Percentiles rank a stretch among this genome's conserved stretches.
Conservation (phyloP, 2,797 vertebrate species). For the Sylvia borin region DNA sequence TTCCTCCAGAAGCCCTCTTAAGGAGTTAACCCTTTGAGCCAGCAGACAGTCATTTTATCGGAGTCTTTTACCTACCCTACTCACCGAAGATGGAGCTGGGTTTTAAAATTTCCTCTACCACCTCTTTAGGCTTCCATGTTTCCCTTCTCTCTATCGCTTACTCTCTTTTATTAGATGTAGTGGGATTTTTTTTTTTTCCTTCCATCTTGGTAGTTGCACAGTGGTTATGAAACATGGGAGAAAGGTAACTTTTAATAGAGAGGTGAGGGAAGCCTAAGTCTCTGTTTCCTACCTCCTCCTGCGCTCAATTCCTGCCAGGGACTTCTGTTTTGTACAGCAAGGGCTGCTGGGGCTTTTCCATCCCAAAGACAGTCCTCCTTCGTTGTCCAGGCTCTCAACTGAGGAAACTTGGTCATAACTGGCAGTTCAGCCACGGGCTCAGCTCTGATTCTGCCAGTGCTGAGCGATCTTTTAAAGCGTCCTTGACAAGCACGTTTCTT, state of each 20-base stretch:
- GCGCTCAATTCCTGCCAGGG: background rate
- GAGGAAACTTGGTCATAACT: background rate
- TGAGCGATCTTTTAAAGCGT: background rate
- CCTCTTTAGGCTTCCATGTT: background rate
- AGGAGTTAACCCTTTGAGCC: conserved; percentile 37
- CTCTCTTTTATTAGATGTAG: background rate
- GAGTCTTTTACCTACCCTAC: background rate
- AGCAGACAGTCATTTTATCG: background rate
- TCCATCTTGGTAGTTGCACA: background rate
- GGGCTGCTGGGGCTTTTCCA: background rate
- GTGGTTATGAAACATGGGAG: conserved; percentile 7
- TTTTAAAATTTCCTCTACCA: background rate
- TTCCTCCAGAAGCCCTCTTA: background rate
- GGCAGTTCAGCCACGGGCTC: background rate
- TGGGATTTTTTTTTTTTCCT: background rate
- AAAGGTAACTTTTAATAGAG: background rate
- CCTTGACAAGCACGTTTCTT: background rate
- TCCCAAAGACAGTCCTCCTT: background rate
- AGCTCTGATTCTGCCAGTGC: background rate
- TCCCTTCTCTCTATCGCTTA: background rate
- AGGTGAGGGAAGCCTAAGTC: background rate
- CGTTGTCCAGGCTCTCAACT: rapidly evolving
- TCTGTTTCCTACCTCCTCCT: background rate
- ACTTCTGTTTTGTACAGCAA: background rate
- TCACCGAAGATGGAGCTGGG: background rate